Evolutionary conservation across 2,888 invertebrate genomes (phyloP).

Genomic region (Himalopsyche japonica): DNA sequence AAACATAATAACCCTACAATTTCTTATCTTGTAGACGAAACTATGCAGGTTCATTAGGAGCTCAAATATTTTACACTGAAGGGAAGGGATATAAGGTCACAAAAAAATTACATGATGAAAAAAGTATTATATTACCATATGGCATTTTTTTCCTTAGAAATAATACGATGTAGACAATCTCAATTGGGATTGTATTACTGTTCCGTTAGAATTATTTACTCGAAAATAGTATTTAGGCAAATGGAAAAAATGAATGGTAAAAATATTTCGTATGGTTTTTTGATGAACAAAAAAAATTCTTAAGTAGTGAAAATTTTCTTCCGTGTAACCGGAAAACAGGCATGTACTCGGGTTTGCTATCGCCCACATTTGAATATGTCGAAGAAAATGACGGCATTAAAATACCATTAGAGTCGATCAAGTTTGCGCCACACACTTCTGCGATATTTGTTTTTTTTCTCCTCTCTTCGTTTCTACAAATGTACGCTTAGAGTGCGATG

Average conservation of each 20-base stretch:
- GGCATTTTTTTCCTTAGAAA: too few species aligned
- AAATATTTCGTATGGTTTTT: neutral
- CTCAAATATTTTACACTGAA: too few species aligned
- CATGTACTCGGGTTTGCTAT: slow-evolving; percentile 18
- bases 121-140: too few species aligned
- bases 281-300: neutral
- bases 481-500: neutral
- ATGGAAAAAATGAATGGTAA: neutral
- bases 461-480: neutral
- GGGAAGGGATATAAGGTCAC: too few species aligned
- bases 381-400: slow-evolving; percentile 37
- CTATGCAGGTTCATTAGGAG: too few species aligned
- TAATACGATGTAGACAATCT: too few species aligned
- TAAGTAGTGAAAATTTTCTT: neutral
- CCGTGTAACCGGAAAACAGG: neutral
- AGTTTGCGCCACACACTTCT: neutral
- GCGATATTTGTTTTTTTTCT: slow-evolving; percentile 22
- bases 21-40: too few species aligned
- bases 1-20: too few species aligned
- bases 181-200: neutral
- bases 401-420: slow-evolving; percentile 38
- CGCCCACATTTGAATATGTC: slow-evolving; percentile 33
- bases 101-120: too few species aligned
- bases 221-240: neutral
- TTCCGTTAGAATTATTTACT: neutral